Evolutionary conservation across 2,113 vertebrate genomes (phyloP).

Genomic region (Psittacula cyanocephala): DNA sequence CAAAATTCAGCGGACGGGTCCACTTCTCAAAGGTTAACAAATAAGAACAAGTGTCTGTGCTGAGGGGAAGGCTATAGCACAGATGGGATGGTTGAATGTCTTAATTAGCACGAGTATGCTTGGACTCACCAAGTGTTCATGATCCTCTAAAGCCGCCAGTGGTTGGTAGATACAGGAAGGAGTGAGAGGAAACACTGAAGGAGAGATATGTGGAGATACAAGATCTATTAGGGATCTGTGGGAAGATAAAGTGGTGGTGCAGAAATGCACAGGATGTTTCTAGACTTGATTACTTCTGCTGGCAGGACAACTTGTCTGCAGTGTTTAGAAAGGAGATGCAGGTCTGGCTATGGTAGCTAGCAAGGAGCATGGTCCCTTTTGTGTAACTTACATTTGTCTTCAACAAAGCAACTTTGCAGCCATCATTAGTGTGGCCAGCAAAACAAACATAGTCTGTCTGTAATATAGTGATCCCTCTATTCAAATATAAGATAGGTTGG

Average conservation of each 20-base stretch:
- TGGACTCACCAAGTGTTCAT: not conserved
- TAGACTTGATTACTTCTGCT: not conserved
- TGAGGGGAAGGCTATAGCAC: not conserved
- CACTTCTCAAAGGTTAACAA: not conserved
- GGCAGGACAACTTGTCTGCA: not conserved
- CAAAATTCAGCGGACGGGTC: not conserved
- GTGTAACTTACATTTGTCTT: not conserved
- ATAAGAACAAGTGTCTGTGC: not conserved
- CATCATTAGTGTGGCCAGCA: not conserved
- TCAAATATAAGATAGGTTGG: not conserved
- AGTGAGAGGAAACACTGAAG: not conserved
- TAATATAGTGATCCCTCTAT: not conserved
- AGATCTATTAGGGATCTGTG: not conserved
- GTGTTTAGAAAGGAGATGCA: not conserved
- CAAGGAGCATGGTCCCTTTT: not conserved
- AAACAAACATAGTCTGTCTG: not conserved
- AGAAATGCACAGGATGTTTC: not conserved
- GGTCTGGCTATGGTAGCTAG: not conserved
- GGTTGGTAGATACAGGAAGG: not conserved
- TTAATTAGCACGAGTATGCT: not conserved
- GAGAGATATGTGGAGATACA: not conserved
- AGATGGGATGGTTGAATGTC: not conserved
- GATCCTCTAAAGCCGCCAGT: not conserved
- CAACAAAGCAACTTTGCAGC: not conserved
- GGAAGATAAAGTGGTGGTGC: not conserved